Percentiles rank a stretch among this genome's conserved stretches.
Conservation (phyloP, 2,888 invertebrate species). For the Tryphoninae sp. region DNA sequence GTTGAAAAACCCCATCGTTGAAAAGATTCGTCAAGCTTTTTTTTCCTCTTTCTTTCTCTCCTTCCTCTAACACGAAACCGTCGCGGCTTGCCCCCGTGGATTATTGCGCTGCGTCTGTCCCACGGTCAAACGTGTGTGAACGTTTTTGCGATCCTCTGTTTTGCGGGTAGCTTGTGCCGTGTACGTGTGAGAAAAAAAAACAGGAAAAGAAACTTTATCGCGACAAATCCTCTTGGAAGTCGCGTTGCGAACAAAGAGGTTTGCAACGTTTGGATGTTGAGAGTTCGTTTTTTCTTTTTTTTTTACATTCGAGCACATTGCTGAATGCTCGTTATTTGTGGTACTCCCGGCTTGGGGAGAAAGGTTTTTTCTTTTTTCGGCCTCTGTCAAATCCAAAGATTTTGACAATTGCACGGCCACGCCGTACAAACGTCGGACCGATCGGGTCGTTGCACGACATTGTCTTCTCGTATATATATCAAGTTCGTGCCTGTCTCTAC, state of each 20-base stretch:
- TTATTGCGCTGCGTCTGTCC: conserved; percentile 22
- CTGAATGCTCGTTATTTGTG: conserved; percentile 13
- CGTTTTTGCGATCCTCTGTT: conserved; percentile 9
- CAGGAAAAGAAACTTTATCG: conserved; percentile 11
- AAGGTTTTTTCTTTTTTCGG: conserved; percentile 1
- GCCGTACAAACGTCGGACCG: conserved; percentile 43
- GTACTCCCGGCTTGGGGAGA: conserved; percentile 11
- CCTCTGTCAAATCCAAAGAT: conserved; percentile 47
- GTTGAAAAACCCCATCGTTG: conserved; percentile 5
- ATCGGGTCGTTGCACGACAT: conserved; percentile 56
- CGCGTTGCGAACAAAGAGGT: conserved; percentile 46
- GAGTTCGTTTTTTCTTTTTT: not conserved
- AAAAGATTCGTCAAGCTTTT: conserved; percentile 6
- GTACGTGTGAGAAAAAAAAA: conserved; percentile 23
- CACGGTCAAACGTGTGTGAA: conserved; percentile 28
- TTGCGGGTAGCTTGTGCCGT: not conserved
- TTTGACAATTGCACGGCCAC: conserved; percentile 52
- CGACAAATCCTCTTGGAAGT: conserved; percentile 4
- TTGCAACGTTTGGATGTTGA: conserved; percentile 18
- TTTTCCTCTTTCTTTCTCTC: conserved; percentile 13
- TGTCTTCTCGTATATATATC: conserved; percentile 37
- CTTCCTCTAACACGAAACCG: conserved; percentile 4
- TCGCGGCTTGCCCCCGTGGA: conserved; percentile 24
- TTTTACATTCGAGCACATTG: conserved; percentile 16
- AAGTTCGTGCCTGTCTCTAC: conserved; percentile 1